Evolutionary conservation across 2,113 vertebrate species (phyloP).

Genomic region (Urocitellus parryii): DNA sequence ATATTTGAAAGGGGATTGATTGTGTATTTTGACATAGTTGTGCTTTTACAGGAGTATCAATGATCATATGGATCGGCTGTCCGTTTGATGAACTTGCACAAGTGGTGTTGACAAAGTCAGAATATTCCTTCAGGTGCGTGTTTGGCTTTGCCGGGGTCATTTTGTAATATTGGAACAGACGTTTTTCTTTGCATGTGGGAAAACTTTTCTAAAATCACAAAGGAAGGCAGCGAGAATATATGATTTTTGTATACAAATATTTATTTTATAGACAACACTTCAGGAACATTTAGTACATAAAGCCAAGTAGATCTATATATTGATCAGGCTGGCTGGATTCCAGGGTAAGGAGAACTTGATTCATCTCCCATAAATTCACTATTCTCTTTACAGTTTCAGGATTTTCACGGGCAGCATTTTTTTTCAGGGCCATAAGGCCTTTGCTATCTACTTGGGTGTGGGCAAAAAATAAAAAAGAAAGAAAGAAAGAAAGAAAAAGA

Average conservation of each 20-base stretch:
- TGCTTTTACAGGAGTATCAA: constrained; percentile 28
- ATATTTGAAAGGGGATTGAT: constrained; percentile 70
- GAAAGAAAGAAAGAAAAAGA: constrained; percentile 7
- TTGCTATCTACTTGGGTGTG: neutral
- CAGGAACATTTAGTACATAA: constrained; percentile 69
- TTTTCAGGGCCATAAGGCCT: neutral
- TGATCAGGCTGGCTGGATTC: constrained; percentile 60
- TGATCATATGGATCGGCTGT: constrained; percentile 57
- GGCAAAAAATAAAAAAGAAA: neutral
- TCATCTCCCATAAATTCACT: constrained; percentile 55
- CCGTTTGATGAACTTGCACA: constrained; percentile 46
- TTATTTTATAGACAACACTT: constrained; percentile 75
- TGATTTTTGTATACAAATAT: constrained; percentile 74
- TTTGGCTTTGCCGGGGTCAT: neutral
- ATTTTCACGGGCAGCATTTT: neutral
- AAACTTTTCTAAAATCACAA: constrained; percentile 60
- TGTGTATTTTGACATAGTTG: constrained; percentile 69
- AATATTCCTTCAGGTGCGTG: neutral
- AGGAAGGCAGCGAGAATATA: constrained; percentile 38
- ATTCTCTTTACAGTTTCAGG: constrained; percentile 44
- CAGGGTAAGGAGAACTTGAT: constrained; percentile 54
- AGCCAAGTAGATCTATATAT: constrained; percentile 73
- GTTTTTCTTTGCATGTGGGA: constrained; percentile 50
- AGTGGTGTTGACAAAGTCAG: constrained; percentile 58
- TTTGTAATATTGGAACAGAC: constrained; percentile 14